Percentiles rank a stretch among this genome's conserved stretches.
phyloP scores from a whole-genome alignment of 2,888 invertebrate species.

The Frankliniella fusca region DNA sequence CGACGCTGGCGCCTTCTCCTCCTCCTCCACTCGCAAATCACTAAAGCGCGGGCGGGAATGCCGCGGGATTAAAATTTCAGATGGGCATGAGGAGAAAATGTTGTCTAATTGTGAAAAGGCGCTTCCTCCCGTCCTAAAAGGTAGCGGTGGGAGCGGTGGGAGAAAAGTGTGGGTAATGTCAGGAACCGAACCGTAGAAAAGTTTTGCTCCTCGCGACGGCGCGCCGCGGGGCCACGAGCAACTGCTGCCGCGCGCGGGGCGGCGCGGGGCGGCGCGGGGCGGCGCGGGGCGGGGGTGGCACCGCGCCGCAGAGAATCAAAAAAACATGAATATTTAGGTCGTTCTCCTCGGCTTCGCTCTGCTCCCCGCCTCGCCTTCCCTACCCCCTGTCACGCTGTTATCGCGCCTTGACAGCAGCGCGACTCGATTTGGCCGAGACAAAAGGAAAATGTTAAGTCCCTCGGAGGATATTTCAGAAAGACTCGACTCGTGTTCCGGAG shows the following conservation, averaged over 20 bases:
- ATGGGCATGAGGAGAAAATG: too few species aligned
- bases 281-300: neutral
- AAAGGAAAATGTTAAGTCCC: constrained; percentile 23
- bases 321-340: constrained; percentile 20
- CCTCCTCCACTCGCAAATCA: too few species aligned
- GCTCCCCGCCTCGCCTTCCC: neutral
- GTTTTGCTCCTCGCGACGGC: neutral
- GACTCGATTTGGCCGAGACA: constrained; percentile 21
- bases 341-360: neutral
- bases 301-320: constrained; percentile 11
- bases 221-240: neutral
- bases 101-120: too few species aligned
- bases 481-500: constrained; percentile 23
- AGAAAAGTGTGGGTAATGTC: too few species aligned
- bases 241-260: neutral
- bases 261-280: neutral
- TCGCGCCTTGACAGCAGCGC: constrained; percentile 11
- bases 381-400: neutral
- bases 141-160: too few species aligned
- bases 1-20: too few species aligned
- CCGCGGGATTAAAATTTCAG: too few species aligned
- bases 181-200: too few species aligned
- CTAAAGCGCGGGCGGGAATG: too few species aligned
- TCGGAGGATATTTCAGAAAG: constrained; percentile 22
- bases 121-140: too few species aligned